Conservation (phyloP, 2,113 vertebrate genomes). For the Salvelinus sp. region DNA sequence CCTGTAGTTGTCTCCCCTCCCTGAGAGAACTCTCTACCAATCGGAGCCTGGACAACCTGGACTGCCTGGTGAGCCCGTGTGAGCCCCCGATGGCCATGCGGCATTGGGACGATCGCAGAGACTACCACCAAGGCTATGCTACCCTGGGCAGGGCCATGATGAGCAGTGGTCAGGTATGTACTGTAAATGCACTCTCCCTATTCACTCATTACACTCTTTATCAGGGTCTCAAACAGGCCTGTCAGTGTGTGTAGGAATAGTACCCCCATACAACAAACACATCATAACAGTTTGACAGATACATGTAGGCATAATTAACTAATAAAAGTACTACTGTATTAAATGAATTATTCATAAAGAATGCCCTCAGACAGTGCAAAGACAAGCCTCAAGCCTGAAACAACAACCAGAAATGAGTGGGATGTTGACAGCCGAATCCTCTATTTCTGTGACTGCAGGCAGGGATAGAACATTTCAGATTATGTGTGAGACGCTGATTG, state of each 20-base stretch:
- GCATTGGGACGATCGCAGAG: slow-evolving; percentile 81
- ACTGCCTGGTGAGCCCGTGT: slow-evolving; percentile 88
- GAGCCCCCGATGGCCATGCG: slow-evolving; percentile 78
- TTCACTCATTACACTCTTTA: neutral
- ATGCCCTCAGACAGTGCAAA: neutral
- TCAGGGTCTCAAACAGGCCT: neutral
- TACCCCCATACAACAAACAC: neutral
- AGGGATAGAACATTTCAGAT: slow-evolving; percentile 31
- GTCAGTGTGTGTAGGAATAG: neutral
- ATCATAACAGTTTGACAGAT: neutral
- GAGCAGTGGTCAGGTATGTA: slow-evolving; percentile 43
- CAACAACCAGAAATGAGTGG: neutral
- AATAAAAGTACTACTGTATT: neutral
- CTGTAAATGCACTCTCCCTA: neutral
- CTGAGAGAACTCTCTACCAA: slow-evolving; percentile 76
- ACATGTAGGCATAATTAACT: neutral
- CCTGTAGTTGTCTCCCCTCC: slow-evolving; percentile 73
- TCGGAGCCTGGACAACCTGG: slow-evolving; percentile 94
- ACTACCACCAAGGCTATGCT: slow-evolving; percentile 85
- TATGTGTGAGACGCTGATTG: slow-evolving; percentile 16
- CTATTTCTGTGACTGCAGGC: neutral
- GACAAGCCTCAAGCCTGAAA: neutral
- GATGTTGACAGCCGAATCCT: neutral
- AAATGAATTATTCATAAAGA: neutral
- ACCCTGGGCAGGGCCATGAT: slow-evolving; percentile 71